Conservation (phyloP, 1,140 invertebrate genomes). For the Phenacoccus solenopsis region DNA sequence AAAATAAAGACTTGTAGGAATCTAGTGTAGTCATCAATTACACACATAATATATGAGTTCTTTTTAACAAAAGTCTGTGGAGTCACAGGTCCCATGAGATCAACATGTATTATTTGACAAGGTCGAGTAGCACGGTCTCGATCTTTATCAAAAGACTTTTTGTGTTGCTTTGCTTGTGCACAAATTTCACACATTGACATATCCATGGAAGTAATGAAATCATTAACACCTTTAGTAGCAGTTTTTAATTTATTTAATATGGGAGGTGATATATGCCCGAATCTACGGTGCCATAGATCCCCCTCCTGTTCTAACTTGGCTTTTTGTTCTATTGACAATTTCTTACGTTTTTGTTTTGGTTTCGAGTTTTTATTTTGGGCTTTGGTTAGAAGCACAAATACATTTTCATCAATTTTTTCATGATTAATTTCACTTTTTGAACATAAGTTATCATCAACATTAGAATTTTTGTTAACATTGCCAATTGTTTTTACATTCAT, state of each 20-base stretch:
- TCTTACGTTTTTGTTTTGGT: background rate
- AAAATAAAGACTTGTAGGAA: background rate
- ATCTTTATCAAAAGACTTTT: background rate
- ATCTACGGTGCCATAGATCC: background rate
- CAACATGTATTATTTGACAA: background rate
- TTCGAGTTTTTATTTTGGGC: background rate
- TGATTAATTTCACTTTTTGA: background rate
- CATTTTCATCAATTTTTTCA: background rate
- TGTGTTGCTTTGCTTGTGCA: background rate
- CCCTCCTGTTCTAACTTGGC: background rate
- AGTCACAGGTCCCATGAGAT: background rate
- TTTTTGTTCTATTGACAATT: background rate
- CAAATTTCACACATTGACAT: conserved; percentile 10
- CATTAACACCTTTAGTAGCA: background rate
- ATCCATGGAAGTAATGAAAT: background rate
- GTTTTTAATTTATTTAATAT: background rate
- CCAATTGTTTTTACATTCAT: background rate
- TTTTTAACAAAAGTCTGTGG: background rate
- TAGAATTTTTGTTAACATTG: too few relatives aligned
- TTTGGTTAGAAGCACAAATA: background rate
- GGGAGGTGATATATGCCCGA: background rate
- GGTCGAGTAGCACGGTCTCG: background rate
- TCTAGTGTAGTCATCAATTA: background rate
- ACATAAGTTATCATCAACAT: too few relatives aligned
- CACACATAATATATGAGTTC: background rate